These are phyloP conservation scores for Cyphomyrus discorhynchus DNA, from an alignment of 2,113 vertebrate species.

Conservation along the genomic window DNA sequence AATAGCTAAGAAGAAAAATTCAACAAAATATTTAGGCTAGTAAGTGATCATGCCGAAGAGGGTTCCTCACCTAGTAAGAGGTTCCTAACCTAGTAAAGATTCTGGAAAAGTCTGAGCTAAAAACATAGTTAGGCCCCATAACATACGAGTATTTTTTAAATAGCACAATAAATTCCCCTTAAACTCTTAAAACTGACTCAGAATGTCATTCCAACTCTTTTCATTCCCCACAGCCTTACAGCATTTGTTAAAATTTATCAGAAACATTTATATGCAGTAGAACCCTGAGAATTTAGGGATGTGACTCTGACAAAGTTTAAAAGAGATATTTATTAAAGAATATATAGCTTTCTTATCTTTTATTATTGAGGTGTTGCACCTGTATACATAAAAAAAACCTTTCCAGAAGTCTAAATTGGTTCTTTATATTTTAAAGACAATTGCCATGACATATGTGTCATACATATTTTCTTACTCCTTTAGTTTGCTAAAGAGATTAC, in stretches of 20 bases:
- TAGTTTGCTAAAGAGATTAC: not conserved
- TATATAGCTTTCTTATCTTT: not conserved
- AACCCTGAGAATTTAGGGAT: not conserved
- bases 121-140: not conserved
- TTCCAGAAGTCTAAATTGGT: not conserved
- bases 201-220: not conserved
- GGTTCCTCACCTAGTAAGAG: not conserved
- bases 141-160: not conserved
- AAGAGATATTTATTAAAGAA: not conserved
- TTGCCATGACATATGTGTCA: not conserved
- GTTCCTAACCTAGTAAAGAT: not conserved
- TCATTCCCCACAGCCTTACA: not conserved
- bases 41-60: not conserved
- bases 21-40: not conserved
- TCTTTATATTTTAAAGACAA: not conserved
- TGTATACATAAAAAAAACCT: not conserved
- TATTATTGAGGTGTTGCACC: not conserved
- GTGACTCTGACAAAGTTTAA: not conserved
- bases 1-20: not conserved
- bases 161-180: not conserved
- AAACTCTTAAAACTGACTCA: not conserved
- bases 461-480: not conserved
- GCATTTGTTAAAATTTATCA: not conserved
- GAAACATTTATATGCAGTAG: not conserved
- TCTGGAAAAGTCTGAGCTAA: not conserved